A percentile compares a stretch with the other conserved stretches of the same genome.
phyloP scores from a whole-genome alignment of 1,140 invertebrate genomes.

The Brachionus koreanus region DNA sequence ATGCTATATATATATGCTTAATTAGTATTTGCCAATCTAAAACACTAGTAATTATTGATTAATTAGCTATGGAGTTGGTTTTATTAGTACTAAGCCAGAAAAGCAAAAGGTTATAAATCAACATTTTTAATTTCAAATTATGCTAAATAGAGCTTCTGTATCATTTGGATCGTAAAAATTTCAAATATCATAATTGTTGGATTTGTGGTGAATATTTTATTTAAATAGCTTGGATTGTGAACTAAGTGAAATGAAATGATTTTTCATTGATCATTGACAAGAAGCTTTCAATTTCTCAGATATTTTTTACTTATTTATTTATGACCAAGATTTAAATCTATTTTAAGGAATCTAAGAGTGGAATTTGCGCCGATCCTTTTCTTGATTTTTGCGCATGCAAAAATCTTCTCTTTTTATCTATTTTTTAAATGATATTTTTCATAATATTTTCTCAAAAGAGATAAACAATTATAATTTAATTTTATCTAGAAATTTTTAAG shows the following conservation, averaged over 20 bases:
- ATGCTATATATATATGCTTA: background rate
- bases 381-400: background rate
- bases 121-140: constrained; percentile 21
- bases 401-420: background rate
- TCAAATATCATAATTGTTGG: constrained; percentile 1
- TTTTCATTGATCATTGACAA: background rate
- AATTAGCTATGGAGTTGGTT: constrained; percentile 12
- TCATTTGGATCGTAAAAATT: background rate
- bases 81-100: background rate
- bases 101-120: constrained; percentile 7
- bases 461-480: background rate
- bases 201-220: background rate
- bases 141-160: constrained; percentile 3
- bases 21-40: background rate
- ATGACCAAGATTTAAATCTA: background rate
- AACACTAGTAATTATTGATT: background rate
- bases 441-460: background rate
- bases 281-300: background rate
- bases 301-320: background rate
- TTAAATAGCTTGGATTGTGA: background rate
- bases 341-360: background rate
- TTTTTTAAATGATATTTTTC: background rate
- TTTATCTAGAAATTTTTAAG: background rate
- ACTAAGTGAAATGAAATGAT: background rate
- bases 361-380: background rate